Evolutionary conservation across 2,797 vertebrate genomes (phyloP).

Genomic region (Nyctalus aviator): DNA sequence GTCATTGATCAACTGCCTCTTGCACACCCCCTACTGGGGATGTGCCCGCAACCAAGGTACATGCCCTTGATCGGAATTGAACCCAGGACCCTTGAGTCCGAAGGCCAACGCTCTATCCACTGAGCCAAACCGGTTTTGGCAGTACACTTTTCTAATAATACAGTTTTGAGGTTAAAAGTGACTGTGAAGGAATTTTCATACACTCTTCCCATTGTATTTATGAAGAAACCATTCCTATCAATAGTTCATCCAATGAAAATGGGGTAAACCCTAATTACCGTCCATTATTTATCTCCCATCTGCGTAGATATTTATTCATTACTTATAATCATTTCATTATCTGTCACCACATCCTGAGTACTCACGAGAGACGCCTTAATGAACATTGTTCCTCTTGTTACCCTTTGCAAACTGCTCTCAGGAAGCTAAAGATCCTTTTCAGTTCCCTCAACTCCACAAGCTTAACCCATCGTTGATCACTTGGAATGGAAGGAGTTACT

Average conservation of each 20-base stretch:
- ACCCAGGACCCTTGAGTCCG: too few species aligned
- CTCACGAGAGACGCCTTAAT: background rate
- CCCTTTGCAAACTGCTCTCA: background rate
- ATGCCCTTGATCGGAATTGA: too few species aligned
- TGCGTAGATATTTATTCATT: background rate
- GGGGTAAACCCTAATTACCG: background rate
- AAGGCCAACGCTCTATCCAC: too few species aligned
- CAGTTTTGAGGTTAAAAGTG: background rate
- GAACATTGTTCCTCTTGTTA: background rate
- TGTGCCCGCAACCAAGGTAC: too few species aligned
- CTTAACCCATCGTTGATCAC: background rate
- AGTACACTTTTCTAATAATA: constrained; percentile 11
- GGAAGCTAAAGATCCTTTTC: background rate
- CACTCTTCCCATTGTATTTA: background rate
- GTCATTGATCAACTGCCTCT: too few species aligned
- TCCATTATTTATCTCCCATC: background rate
- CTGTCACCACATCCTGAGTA: background rate
- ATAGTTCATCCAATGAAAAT: background rate
- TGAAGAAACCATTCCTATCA: constrained; percentile 2
- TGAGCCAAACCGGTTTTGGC: background rate
- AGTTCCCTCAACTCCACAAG: constrained; percentile 15
- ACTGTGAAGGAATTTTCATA: background rate
- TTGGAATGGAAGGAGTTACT: background rate
- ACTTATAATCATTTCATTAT: background rate
- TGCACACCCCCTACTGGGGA: too few species aligned